phyloP scores from a whole-genome alignment of 2,113 vertebrate genomes.

The Emydocephalus ijimae region DNA sequence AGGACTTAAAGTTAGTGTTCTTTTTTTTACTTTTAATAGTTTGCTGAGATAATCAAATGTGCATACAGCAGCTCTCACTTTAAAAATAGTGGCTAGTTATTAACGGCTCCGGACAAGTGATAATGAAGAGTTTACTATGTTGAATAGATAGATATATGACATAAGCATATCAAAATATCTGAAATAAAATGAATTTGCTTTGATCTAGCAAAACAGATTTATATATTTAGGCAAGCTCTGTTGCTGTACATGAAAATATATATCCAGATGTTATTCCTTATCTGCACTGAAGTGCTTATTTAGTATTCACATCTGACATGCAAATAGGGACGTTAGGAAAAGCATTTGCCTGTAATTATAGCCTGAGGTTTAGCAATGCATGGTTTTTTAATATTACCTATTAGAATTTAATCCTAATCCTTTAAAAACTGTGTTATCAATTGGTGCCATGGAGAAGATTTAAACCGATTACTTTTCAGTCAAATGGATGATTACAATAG shows the following conservation, averaged over 20 bases:
- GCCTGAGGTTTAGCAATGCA: neutral
- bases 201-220: neutral
- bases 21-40: neutral
- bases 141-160: neutral
- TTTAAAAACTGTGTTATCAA: neutral
- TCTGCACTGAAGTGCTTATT: neutral
- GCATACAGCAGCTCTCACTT: neutral
- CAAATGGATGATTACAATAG: neutral
- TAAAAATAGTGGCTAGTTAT: neutral
- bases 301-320: neutral
- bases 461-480: neutral
- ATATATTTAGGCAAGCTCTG: neutral
- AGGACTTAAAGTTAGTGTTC: slow-evolving; percentile 75
- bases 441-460: neutral
- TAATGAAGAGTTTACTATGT: neutral
- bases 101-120: neutral
- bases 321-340: neutral
- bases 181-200: neutral
- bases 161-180: neutral
- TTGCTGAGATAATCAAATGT: neutral
- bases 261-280: neutral
- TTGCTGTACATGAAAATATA: neutral
- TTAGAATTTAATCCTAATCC: neutral
- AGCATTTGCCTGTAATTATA: neutral
- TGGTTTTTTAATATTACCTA: neutral